These are phyloP conservation scores for Malacoraja senta DNA, from an alignment of 2,797 vertebrate species.

Conservation along the genomic window DNA sequence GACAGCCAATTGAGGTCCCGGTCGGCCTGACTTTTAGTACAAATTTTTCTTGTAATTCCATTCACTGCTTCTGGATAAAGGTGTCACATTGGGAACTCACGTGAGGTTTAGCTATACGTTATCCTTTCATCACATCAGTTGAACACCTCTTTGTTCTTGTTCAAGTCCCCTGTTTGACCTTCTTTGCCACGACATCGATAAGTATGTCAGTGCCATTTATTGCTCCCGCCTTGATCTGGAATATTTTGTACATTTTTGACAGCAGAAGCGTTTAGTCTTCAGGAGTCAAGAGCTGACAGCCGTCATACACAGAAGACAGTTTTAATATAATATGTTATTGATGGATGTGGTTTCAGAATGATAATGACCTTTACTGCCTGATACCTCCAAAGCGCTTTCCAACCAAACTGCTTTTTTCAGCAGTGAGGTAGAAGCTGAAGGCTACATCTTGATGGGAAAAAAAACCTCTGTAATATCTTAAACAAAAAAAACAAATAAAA, in stretches of 20 bases:
- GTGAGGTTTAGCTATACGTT: not conserved
- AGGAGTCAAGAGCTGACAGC: not conserved
- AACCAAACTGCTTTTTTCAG: not conserved
- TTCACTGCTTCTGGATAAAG: not conserved
- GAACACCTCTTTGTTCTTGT: not conserved
- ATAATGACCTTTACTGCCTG: not conserved
- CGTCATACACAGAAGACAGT: not conserved
- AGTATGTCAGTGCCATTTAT: not conserved
- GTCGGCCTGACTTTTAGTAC: too few relatives aligned
- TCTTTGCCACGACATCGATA: not conserved
- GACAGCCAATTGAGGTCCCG: too few relatives aligned
- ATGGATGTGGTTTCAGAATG: not conserved
- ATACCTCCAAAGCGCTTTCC: not conserved
- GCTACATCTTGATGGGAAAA: not conserved
- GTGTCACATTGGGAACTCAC: not conserved
- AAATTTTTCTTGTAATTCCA: conserved; percentile 10
- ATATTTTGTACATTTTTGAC: not conserved
- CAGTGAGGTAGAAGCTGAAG: not conserved
- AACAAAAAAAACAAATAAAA: too few relatives aligned
- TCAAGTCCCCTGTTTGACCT: not conserved
- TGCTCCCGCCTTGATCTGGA: not conserved
- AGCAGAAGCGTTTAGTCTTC: not conserved
- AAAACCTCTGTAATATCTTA: not conserved
- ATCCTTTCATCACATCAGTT: not conserved
- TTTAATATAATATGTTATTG: not conserved